phyloP scores from a whole-genome alignment of 2,113 vertebrate species.

The Vireo altiloquus region DNA sequence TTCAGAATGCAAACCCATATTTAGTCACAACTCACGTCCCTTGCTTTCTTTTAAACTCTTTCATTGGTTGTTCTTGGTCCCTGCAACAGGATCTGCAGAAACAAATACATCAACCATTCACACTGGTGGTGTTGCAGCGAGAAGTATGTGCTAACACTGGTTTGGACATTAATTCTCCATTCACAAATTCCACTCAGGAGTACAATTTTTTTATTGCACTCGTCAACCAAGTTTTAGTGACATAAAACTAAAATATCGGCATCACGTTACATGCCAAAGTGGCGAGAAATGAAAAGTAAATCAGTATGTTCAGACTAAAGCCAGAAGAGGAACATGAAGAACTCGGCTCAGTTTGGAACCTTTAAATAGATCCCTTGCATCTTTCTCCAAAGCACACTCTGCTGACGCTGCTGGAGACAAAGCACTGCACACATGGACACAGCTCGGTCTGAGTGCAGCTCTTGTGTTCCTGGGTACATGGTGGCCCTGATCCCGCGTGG shows the following conservation, averaged over 20 bases:
- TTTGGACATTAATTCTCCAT: not conserved
- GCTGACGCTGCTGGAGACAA: not conserved
- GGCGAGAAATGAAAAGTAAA: slow-evolving; percentile 4
- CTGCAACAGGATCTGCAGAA: not conserved
- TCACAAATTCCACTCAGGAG: not conserved
- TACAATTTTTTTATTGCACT: not conserved
- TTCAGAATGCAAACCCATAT: not conserved
- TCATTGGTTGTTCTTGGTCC: not conserved
- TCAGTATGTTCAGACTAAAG: not conserved
- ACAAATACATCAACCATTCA: not conserved
- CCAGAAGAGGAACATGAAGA: not conserved
- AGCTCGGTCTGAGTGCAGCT: not conserved
- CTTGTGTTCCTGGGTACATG: not conserved
- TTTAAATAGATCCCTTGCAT: not conserved
- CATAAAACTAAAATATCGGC: not conserved
- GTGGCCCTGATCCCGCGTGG: not conserved
- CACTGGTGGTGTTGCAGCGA: not conserved
- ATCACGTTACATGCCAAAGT: not conserved
- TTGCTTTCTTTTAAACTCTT: not conserved
- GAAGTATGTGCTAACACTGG: not conserved
- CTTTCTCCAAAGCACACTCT: not conserved
- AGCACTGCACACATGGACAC: not conserved
- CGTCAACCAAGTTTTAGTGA: not conserved
- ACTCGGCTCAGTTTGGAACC: not conserved
- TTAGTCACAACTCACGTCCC: not conserved